phyloP scores from a whole-genome alignment of 2,113 vertebrate genomes.

The Oryzias woworae region DNA sequence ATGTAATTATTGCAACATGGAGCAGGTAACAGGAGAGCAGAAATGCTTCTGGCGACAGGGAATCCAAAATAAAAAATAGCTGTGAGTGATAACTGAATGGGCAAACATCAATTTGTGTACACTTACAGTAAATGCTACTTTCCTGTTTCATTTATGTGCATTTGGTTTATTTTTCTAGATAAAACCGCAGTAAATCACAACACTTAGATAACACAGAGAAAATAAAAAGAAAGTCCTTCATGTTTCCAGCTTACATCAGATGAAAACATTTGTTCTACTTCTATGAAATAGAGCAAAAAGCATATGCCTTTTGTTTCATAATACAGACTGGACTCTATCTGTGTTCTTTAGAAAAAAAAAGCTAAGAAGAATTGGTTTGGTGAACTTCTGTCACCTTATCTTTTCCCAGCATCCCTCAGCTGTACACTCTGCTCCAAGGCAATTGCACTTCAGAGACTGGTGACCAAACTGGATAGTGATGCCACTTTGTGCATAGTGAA shows the following conservation, averaged over 20 bases:
- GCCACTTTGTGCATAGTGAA: not conserved
- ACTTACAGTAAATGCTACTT: too few species aligned
- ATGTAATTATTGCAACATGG: slow-evolving; percentile 43
- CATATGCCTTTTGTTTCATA: slow-evolving; percentile 9
- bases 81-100: not conserved
- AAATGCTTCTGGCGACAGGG: not conserved
- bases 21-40: slow-evolving; percentile 50
- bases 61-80: slow-evolving; percentile 1
- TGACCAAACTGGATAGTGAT: slow-evolving; percentile 11
- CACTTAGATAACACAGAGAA: too few species aligned
- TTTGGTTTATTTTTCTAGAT: too few species aligned
- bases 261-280: too few species aligned
- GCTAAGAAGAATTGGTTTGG: too few species aligned
- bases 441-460: slow-evolving; percentile 7
- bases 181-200: too few species aligned
- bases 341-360: not conserved
- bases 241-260: too few species aligned
- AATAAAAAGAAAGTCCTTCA: too few species aligned
- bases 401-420: slow-evolving; percentile 26
- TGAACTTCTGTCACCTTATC: slow-evolving; percentile 24
- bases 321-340: slow-evolving; percentile 37
- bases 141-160: too few species aligned
- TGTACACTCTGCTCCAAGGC: not conserved
- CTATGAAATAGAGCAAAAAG: too few species aligned
- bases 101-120: too few species aligned